A percentile compares a stretch with the other conserved stretches of the same genome.
Conservation (phyloP, 1,140 invertebrate genomes). For the Centruroides vittatus region DNA sequence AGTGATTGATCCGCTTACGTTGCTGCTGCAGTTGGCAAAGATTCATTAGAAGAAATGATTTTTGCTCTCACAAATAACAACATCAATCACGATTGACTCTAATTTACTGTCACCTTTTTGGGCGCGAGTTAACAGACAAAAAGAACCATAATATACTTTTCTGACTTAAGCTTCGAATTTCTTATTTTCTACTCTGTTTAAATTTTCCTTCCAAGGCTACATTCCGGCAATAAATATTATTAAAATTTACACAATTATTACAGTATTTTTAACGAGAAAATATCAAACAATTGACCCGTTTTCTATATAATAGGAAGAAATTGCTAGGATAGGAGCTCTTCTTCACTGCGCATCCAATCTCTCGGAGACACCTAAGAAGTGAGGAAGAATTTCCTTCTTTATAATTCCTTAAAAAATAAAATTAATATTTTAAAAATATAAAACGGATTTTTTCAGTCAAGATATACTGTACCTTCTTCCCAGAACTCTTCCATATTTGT, state of each 20-base stretch:
- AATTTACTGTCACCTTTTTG: too few relatives aligned
- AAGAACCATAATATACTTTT: too few relatives aligned
- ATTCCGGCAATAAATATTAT: too few relatives aligned
- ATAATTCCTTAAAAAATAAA: neutral
- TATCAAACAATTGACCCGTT: neutral
- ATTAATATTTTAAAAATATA: neutral
- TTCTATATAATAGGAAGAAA: conserved; percentile 38
- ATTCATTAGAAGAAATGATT: too few relatives aligned
- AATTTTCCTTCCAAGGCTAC: too few relatives aligned
- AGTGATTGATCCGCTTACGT: too few relatives aligned
- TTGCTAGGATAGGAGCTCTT: conserved; percentile 73
- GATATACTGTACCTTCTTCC: conserved; percentile 83
- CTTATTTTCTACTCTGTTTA: too few relatives aligned
- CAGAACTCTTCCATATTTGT: conserved; percentile 66
- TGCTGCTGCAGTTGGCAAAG: too few relatives aligned
- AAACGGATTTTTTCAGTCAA: conserved; percentile 34
- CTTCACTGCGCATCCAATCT: conserved; percentile 80
- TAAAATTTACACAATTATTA: neutral
- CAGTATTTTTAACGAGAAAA: neutral
- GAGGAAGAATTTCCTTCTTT: conserved; percentile 10
- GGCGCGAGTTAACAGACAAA: too few relatives aligned
- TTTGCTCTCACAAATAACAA: too few relatives aligned
- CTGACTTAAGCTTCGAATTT: too few relatives aligned
- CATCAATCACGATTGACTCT: too few relatives aligned
- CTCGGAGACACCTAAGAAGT: conserved; percentile 56